phyloP scores from a whole-genome alignment of 2,888 invertebrate species.

The Teinopalpus imperialis region DNA sequence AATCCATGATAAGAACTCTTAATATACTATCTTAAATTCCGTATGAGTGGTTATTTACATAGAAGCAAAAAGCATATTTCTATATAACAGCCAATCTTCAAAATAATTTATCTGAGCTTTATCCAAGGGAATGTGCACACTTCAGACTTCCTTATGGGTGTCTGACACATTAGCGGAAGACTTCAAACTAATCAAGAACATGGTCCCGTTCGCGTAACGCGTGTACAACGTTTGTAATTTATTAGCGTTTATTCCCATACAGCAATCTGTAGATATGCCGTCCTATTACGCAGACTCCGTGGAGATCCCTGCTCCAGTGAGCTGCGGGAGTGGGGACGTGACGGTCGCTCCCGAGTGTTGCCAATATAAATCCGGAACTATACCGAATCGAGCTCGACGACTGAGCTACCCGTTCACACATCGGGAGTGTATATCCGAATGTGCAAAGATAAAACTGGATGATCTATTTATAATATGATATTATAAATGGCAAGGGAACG shows the following conservation, averaged over 20 bases:
- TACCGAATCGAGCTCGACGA: slow-evolving; percentile 45
- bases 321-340: slow-evolving; percentile 61
- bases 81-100: not conserved
- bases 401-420: slow-evolving; percentile 34
- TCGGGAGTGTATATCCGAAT: slow-evolving; percentile 23
- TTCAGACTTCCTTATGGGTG: slow-evolving; percentile 25
- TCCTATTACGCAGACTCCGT: slow-evolving; percentile 80
- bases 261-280: slow-evolving; percentile 78
- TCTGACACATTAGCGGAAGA: slow-evolving; percentile 63
- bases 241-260: slow-evolving; percentile 80
- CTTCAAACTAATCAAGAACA: slow-evolving; percentile 79
- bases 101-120: not conserved
- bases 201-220: slow-evolving; percentile 67
- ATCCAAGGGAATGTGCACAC: slow-evolving; percentile 6
- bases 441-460: slow-evolving; percentile 21
- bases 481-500: slow-evolving; percentile 12
- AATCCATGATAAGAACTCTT: no score
- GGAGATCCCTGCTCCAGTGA: slow-evolving; percentile 75
- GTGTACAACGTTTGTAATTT: slow-evolving; percentile 78
- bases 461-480: slow-evolving; percentile 20
- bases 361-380: slow-evolving; percentile 41
- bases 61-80: no score
- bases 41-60: no score
- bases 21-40: no score
- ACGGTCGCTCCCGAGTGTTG: slow-evolving; percentile 53